These are phyloP conservation scores for Daboia siamensis DNA, from an alignment of 2,113 vertebrate species.

Conservation along the genomic window DNA sequence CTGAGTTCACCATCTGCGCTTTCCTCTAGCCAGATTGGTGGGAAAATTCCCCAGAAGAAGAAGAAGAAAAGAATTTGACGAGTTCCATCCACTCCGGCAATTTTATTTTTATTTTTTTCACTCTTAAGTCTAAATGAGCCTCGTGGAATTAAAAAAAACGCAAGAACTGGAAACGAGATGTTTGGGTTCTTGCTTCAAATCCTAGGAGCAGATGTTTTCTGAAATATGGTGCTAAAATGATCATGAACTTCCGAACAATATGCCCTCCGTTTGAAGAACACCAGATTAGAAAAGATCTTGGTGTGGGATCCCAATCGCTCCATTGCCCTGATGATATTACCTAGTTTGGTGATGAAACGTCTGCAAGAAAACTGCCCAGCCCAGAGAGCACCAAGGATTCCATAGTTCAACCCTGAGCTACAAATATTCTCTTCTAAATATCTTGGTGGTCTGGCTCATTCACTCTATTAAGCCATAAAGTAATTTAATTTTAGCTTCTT, in stretches of 20 bases:
- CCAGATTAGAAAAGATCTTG: background rate
- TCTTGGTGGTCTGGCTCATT: background rate
- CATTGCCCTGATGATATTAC: too few relatives aligned
- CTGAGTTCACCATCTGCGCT: slow-evolving; percentile 35
- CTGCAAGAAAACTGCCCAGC: too few relatives aligned
- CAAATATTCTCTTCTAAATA: background rate
- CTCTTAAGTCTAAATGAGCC: too few relatives aligned
- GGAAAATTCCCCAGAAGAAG: background rate
- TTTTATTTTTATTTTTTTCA: background rate
- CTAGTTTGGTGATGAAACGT: too few relatives aligned
- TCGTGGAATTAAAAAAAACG: background rate
- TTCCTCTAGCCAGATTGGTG: background rate
- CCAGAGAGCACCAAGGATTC: too few relatives aligned
- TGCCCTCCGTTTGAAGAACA: background rate
- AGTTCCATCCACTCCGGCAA: background rate
- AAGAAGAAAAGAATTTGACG: accelerated
- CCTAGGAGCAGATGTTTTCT: background rate
- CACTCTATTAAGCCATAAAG: background rate
- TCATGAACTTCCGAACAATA: background rate
- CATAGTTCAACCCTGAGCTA: too few relatives aligned
- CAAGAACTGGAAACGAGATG: background rate
- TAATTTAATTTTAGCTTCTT: background rate
- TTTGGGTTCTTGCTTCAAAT: background rate
- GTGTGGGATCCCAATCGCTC: background rate
- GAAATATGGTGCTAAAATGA: background rate